Base-by-base conservation (phyloP, 2,888 invertebrate genomes). In the Heliconius sara region DNA sequence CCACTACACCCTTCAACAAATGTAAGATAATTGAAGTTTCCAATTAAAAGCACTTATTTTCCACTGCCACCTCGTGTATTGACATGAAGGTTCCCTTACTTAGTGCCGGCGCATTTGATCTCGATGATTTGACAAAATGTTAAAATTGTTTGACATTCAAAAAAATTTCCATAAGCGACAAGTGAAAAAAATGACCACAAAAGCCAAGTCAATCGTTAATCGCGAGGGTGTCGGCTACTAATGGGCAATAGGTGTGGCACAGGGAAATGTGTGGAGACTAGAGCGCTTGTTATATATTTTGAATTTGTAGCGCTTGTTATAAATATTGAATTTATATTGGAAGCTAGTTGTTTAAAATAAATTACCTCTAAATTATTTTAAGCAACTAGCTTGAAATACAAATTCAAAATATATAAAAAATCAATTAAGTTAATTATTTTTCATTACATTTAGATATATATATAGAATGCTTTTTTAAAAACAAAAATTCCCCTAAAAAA, bases 141-240 rank as follows among this genome's bases (percentile, higher is more conserved):
- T 82, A 84, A 87, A 52, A 87, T 87, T 88, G 90, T 91, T 92
- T 92, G 93, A 93, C 92, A 92, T 88, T 91, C 92, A 86, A 88
- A 92, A 89, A 92, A 91, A 92, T 92, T 91, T 93, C 93, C 93
- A 93, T 93, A 92, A 94, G 91, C 90, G 91, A 93, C 92, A 92
- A 90, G 87, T 89, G 89, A 88, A 89, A 90, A 92, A 93, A 84
- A 90, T 92, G 86, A 90, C 90, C 89, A 92, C 91, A 92, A 93
- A 91, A 90, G 91, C 86, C 83, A 85, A 89, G 88, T 91, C 91
- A 90, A 91, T 93, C 91, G 92, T 92, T 92, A 93, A 93, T 92
- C 92, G 92, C 91, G 90, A 91, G 91, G 92, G 91, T 93, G 92
- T 90, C 89, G 86, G 90, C 92, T 93, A 91, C 93, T 94, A 94